A percentile compares a stretch with the other conserved stretches of the same genome.
phyloP scores from a whole-genome alignment of 2,888 invertebrate genomes.

The Agrilus mali region DNA sequence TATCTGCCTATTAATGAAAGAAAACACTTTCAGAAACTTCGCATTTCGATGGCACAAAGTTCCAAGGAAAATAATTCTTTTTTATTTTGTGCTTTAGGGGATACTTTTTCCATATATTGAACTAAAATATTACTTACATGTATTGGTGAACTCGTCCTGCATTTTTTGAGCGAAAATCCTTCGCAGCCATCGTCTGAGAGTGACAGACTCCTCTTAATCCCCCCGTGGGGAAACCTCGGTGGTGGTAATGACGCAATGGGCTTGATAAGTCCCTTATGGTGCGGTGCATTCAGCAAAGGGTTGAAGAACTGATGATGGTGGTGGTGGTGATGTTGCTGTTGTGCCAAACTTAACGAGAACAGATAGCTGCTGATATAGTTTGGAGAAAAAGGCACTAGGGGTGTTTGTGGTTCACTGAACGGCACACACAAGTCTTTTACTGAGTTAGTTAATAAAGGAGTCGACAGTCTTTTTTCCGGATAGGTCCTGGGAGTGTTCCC shows the following conservation, averaged over 20 bases:
- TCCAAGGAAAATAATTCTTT: no score
- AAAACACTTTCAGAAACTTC: no score
- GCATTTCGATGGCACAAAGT: no score
- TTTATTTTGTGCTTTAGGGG: no score
- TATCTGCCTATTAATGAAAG: conserved; percentile 3
- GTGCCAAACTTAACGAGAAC: conserved; percentile 50
- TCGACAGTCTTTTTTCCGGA: conserved; percentile 1
- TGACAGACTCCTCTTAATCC: not conserved
- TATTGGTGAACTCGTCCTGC: no score
- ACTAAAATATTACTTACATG: no score
- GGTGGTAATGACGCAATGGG: conserved; percentile 25
- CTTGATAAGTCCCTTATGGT: conserved; percentile 23
- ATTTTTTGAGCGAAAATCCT: no score
- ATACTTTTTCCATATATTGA: no score
- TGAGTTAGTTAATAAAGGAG: no score
- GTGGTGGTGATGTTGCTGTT: conserved; percentile 43
- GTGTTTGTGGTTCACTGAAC: conserved; percentile 35
- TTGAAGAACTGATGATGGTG: conserved; percentile 17
- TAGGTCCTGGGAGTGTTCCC: conserved; percentile 46
- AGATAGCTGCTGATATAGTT: conserved; percentile 51
- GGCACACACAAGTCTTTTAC: conserved; percentile 27
- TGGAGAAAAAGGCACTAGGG: conserved; percentile 50
- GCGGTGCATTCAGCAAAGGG: conserved; percentile 32
- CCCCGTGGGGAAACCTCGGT: conserved; percentile 20
- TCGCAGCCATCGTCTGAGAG: no score